A percentile compares a stretch with the other conserved stretches of the same genome.
Evolutionary conservation across 2,888 invertebrate species (phyloP).

Genomic region (Lochmaea capreae): DNA sequence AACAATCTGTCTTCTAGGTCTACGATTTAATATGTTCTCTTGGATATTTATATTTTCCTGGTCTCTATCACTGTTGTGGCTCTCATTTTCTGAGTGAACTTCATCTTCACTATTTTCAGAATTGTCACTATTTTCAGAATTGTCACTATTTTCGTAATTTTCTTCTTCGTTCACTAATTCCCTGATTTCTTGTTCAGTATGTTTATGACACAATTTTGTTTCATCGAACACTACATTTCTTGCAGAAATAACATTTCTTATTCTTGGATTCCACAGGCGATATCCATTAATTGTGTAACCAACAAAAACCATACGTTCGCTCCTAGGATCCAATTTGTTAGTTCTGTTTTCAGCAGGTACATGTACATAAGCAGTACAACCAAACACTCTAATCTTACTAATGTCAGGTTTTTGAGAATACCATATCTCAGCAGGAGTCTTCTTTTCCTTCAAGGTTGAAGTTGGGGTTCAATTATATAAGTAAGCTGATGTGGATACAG

Average conservation of each 20-base stretch:
- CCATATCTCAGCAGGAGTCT: constrained; percentile 47
- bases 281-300: constrained; percentile 51
- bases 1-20: neutral
- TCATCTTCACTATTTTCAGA: neutral
- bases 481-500: too few species aligned
- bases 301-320: constrained; percentile 42
- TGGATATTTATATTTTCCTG: neutral
- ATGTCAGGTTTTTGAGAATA: constrained; percentile 39
- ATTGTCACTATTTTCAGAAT: neutral
- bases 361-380: constrained; percentile 43
- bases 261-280: constrained; percentile 47
- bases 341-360: constrained; percentile 45
- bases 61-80: neutral
- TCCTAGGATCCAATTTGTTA: constrained; percentile 49
- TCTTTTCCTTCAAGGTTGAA: neutral
- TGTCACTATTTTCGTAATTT: neutral
- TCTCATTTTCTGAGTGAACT: neutral
- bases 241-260: constrained; percentile 43
- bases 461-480: too few species aligned
- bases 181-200: neutral
- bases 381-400: constrained; percentile 48
- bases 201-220: neutral
- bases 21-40: neutral
- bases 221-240: constrained; percentile 37
- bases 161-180: neutral